phyloP scores from a whole-genome alignment of 2,888 invertebrate genomes.

The Calameuta idolon region DNA sequence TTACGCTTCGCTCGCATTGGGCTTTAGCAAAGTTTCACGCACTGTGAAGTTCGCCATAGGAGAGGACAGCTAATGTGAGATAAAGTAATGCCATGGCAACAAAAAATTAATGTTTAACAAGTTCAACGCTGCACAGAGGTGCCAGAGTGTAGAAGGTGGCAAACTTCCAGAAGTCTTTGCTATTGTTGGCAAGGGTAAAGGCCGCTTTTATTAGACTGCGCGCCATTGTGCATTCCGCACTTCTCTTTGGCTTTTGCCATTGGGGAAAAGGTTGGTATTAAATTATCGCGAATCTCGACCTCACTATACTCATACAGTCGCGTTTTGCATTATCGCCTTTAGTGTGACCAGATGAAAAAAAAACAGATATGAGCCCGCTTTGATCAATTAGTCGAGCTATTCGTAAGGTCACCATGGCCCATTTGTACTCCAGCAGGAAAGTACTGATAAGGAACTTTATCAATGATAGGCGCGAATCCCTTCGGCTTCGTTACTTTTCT shows the following conservation, averaged over 20 bases:
- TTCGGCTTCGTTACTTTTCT: not conserved
- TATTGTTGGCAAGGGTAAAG: slow-evolving; percentile 17
- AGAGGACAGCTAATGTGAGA: slow-evolving; percentile 9
- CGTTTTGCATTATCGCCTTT: not conserved
- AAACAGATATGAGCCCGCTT: not conserved
- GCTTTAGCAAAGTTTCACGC: not conserved
- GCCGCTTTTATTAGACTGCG: slow-evolving; percentile 10
- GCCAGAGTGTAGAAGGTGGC: slow-evolving; percentile 20
- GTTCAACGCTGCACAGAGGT: slow-evolving; percentile 18
- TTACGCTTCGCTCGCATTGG: not conserved
- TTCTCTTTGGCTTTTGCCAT: slow-evolving; percentile 3
- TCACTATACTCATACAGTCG: not conserved
- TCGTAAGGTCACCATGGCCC: not conserved
- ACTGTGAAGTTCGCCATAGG: not conserved
- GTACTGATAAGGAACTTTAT: not conserved
- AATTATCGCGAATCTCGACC: not conserved
- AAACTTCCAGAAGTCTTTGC: slow-evolving; percentile 29
- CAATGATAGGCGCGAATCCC: not conserved
- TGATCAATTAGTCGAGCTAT: not conserved
- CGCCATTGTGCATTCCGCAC: slow-evolving; percentile 9
- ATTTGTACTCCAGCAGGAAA: not conserved
- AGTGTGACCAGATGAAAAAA: not conserved
- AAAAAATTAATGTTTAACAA: slow-evolving; percentile 40
- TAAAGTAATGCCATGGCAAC: slow-evolving; percentile 22
- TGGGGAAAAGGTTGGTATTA: not conserved